Conservation (phyloP, 1,140 invertebrate genomes). For the Littorina saxatilis region DNA sequence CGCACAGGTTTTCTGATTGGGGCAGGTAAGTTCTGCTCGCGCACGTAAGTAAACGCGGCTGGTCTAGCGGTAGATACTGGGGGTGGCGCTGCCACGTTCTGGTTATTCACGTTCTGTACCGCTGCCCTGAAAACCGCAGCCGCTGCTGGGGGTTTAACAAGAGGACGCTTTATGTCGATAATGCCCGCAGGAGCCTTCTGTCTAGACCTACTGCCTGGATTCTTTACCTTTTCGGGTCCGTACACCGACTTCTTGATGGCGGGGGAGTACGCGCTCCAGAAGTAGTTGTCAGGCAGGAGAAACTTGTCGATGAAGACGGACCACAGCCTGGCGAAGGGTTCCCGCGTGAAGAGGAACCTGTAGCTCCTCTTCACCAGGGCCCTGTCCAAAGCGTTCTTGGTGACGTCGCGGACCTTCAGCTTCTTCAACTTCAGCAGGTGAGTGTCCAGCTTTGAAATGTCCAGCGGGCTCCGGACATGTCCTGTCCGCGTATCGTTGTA, state of each 20-base stretch:
- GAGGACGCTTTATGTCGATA: background rate
- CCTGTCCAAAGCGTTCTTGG: background rate
- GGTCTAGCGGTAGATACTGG: background rate
- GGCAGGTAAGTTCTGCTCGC: background rate
- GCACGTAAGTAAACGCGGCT: background rate
- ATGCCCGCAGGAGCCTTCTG: background rate
- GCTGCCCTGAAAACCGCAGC: no score
- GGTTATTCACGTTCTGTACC: background rate
- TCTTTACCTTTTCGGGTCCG: no score
- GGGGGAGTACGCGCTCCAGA: slow-evolving; percentile 28
- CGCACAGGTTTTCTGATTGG: background rate
- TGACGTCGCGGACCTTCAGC: background rate
- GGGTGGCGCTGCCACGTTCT: background rate
- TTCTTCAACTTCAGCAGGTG: slow-evolving; percentile 8
- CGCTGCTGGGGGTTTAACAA: no score
- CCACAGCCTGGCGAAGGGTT: slow-evolving; percentile 41
- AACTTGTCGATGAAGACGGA: slow-evolving; percentile 47
- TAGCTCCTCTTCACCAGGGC: background rate
- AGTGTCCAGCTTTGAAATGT: slow-evolving; percentile 34
- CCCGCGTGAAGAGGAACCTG: slow-evolving; percentile 41
- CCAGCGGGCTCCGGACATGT: slow-evolving; percentile 28
- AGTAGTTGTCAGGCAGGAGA: slow-evolving; percentile 37
- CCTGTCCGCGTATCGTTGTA: slow-evolving; percentile 26
- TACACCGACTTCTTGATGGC: background rate
- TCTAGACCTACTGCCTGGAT: no score